Base-by-base conservation (phyloP, 2,888 invertebrate species). In the Drosophila differens region DNA sequence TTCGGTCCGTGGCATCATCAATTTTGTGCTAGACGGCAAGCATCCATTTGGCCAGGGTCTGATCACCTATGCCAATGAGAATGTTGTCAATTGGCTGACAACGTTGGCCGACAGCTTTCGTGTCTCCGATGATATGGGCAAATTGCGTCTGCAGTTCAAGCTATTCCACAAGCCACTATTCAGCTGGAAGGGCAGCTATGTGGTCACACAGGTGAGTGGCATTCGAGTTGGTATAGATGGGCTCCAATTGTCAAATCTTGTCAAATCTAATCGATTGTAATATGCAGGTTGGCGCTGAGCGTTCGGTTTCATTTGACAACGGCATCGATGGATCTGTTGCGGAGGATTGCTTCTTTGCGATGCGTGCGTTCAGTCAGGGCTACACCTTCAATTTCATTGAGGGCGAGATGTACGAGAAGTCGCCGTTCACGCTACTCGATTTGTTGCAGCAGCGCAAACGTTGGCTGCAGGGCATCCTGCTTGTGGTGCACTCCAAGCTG, bases 321-420 rank as follows among this genome's bases (percentile, higher is more conserved):
- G 99, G 99, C 22, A 94, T 97, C 76, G 99, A 99, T 93, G 99
- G 99, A 28, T 98, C 98, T 1, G 97, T 99, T n/a, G 99, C 99
- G 28, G 99, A 99, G 94, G 99, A 99, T 93, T 99, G 98, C 92
- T 99, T 96, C 93, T 99, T 99, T 94, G 98, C 98, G 28, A 99
- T 99, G 98, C 96, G 97, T 79, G 99, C 99, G 4, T 98, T 96
- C 93, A 95, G 96, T 76, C 95, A 97, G 93, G 99, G 98, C 33
- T 99, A 97, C 93, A 95, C 96, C 28, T 99, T 99, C 93, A 97
- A 98, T 93, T 99, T 99, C 94, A 96, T 99, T 80, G 99, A 99
- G 93, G 99, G 99, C 58, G 99, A 99, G 94, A 99, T 99, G 99
- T 98, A 98, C 97, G 99, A 99, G 93, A 99, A 99, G 92, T 98